Conservation (phyloP, 64 coral and sea anemone genomes). For the Montipora capricornis region DNA sequence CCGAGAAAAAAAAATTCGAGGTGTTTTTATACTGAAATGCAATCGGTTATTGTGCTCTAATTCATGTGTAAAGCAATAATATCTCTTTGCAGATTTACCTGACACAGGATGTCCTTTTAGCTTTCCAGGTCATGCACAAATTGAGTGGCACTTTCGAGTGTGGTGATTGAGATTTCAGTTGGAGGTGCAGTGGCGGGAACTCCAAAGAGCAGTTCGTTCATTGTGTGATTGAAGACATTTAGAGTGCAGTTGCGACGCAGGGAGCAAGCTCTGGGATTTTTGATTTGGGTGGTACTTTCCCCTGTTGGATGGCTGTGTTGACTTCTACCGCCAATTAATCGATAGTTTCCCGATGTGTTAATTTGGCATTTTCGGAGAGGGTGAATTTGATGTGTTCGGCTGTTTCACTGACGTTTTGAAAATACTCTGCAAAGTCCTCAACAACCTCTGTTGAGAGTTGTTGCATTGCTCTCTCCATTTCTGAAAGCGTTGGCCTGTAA, state of each 20-base stretch:
- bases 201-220: slow-evolving; percentile 10
- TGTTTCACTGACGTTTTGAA: no score
- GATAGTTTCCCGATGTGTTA: slow-evolving; percentile 23
- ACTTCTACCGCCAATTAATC: not conserved
- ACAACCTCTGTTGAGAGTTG: no score
- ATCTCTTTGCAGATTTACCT: not conserved
- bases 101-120: slow-evolving; percentile 41
- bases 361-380: not conserved
- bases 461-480: no score
- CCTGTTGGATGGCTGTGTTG: not conserved
- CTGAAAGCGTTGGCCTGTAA: no score
- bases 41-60: no score
- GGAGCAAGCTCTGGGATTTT: slow-evolving; percentile 7
- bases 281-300: slow-evolving; percentile 22
- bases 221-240: slow-evolving; percentile 24
- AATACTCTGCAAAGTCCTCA: no score
- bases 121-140: slow-evolving; percentile 28
- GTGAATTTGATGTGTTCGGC: no score
- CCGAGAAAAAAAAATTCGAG: no score
- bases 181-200: not conserved
- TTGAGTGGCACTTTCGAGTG: not conserved
- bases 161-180: not conserved
- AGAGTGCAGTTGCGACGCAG: not conserved
- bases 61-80: no score
- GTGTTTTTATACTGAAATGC: no score